A percentile compares a stretch with the other conserved stretches of the same genome.
Evolutionary conservation across 2,113 vertebrate genomes (phyloP).

Genomic region (Megaceryle torquata): DNA sequence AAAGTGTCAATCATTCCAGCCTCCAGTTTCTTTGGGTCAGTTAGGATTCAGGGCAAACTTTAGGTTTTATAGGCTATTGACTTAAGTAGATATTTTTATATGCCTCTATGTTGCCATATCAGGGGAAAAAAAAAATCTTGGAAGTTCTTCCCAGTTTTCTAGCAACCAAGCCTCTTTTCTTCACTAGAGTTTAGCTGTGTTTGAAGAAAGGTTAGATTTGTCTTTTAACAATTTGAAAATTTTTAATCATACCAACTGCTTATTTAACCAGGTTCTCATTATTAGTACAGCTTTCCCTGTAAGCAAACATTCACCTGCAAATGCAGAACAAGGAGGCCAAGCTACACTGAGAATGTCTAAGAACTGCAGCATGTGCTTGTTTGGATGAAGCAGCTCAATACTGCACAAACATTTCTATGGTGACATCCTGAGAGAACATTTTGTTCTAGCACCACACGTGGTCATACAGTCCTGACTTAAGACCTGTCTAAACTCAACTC

Average conservation of each 20-base stretch:
- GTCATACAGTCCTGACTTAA: neutral
- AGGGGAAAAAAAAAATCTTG: neutral
- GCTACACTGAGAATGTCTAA: neutral
- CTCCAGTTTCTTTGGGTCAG: conserved; percentile 13
- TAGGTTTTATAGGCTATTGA: neutral
- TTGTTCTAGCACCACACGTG: neutral
- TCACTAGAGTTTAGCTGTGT: neutral
- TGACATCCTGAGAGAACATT: neutral
- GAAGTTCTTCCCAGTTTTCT: neutral
- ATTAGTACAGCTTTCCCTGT: neutral
- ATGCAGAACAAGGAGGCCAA: neutral
- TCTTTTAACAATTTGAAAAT: neutral
- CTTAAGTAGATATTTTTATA: neutral
- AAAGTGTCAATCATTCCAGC: conserved; percentile 22
- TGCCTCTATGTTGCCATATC: neutral
- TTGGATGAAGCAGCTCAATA: neutral
- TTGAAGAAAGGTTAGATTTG: neutral
- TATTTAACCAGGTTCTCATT: neutral
- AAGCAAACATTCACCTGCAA: neutral
- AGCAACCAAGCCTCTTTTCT: neutral
- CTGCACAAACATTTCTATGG: conserved; percentile 14
- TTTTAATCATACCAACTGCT: neutral
- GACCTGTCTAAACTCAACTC: neutral
- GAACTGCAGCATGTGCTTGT: neutral
- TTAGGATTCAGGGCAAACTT: neutral